Percentiles rank a stretch among this genome's conserved stretches.
Conservation (phyloP, 2,888 invertebrate genomes). For the Phaonia tiefii region DNA sequence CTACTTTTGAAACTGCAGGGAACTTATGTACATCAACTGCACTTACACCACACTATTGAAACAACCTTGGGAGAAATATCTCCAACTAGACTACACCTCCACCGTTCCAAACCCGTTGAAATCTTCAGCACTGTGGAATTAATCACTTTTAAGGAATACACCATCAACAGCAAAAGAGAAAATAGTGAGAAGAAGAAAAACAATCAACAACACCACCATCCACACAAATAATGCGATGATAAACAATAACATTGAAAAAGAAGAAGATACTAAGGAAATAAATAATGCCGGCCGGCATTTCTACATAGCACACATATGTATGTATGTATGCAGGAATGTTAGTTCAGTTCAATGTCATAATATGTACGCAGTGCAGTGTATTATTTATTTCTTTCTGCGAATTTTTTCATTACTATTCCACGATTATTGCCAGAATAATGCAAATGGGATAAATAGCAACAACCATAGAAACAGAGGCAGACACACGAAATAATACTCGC, state of each 20-base stretch:
- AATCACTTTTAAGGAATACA: slow-evolving; percentile 35
- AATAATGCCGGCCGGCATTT: slow-evolving; percentile 62
- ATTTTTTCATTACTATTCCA: slow-evolving; percentile 35
- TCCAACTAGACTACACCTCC: background rate
- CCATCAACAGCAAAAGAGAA: slow-evolving; percentile 15
- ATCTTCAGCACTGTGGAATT: slow-evolving; percentile 40
- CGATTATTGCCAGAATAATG: slow-evolving; percentile 38
- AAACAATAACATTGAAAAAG: slow-evolving; percentile 45
- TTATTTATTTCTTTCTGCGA: slow-evolving; percentile 29
- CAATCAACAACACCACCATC: background rate
- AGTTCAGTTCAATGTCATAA: background rate
- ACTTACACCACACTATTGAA: slow-evolving; percentile 43
- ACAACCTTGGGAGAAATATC: slow-evolving; percentile 46
- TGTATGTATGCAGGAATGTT: too few species aligned
- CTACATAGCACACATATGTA: too few species aligned
- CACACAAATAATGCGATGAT: slow-evolving; percentile 32
- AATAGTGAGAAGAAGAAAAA: slow-evolving; percentile 10
- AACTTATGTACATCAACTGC: background rate
- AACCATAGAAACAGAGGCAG: too few species aligned
- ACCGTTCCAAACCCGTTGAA: background rate
- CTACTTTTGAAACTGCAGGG: too few species aligned
- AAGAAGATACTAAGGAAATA: background rate
- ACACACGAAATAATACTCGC: slow-evolving; percentile 36
- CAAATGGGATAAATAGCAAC: too few species aligned
- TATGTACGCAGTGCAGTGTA: background rate